A percentile compares a stretch with the other conserved stretches of the same genome.
Evolutionary conservation across 2,888 invertebrate genomes (phyloP).

Genomic region (Polymixis lichenea): DNA sequence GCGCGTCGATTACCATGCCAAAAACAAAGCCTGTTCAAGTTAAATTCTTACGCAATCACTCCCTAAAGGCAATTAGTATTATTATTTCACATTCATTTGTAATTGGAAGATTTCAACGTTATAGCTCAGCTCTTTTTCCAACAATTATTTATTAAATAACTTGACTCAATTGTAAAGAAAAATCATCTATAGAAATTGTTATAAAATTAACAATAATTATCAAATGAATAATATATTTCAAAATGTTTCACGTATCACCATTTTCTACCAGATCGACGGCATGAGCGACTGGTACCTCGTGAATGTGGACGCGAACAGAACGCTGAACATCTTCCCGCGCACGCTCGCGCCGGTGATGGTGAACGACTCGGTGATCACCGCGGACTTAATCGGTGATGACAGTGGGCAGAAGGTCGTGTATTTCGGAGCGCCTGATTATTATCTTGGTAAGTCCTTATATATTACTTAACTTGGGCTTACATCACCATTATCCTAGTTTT

Average conservation of each 20-base stretch:
- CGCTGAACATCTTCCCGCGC: constrained; percentile 80
- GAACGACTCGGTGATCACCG: constrained; percentile 88
- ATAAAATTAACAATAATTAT: too few species aligned
- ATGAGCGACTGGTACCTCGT: constrained; percentile 93
- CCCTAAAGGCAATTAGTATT: too few species aligned
- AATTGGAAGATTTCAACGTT: too few species aligned
- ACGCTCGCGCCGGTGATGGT: constrained; percentile 75
- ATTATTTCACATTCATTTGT: too few species aligned
- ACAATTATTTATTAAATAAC: too few species aligned
- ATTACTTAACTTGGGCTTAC: too few species aligned
- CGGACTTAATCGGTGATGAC: constrained; percentile 86
- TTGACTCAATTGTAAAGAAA: too few species aligned
- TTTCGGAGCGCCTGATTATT: constrained; percentile 94
- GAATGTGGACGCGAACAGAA: constrained; percentile 86
- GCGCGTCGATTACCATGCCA: too few species aligned
- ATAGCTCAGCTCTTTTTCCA: too few species aligned
- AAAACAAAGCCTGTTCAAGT: too few species aligned
- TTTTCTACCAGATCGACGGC: constrained; percentile 86
- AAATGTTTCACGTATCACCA: background rate
- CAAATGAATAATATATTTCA: background rate
- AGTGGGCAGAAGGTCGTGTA: constrained; percentile 91
- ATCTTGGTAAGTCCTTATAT: constrained; percentile 89
- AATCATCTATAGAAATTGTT: too few species aligned
- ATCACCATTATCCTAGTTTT: background rate
- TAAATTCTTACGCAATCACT: too few species aligned